Evolutionary conservation across 2,113 vertebrate species (phyloP), one percentile per base, ranked within the genome.

Genomic region (Alethe diademata): DNA sequence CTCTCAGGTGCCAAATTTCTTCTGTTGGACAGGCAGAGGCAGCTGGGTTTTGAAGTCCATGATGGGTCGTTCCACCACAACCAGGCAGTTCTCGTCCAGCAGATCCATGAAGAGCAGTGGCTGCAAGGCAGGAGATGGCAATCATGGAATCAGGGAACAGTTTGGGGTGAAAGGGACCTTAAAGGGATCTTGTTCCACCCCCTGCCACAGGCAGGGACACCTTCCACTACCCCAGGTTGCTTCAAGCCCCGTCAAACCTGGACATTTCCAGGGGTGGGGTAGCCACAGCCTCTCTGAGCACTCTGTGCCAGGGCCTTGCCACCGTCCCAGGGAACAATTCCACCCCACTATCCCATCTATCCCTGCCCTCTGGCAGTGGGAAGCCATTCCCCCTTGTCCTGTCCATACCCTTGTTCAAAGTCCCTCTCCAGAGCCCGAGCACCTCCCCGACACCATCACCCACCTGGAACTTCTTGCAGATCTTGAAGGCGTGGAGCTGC

Each of bases 1-100:
- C 40, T 26, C 91, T 98, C 98, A 99, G 69, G 99, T 99, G 79
- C 99, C 99, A 81, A 99, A 99, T 91, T 98, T 99, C 98, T 99
- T 99, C 98, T 98, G 98, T 75, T 98, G 98, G 91, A 99, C 95
- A 7, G 99, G 99, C 23, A 98, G 97, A 3, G 99, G 99, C 66
- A 99, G 98, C 86, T 99, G 98, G 19, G 98, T 95, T 31, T 97
- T 91, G 96, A 99, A 98, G 95, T 99, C 99, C 94, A 98, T 83
- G 74, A 99, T 96, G 40, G 99, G 99, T 73, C 99, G 98, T 92
- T 99, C 99, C 90, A 99, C 99, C 70, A 98, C 97, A 36, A 99
- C 99, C 7, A 99, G 96, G 64, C 98, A 99, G 28, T 96, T 97
- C 92, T 99, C 98, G 1, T 99, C 98, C 98, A 99, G 78, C 69